phyloP scores from a whole-genome alignment of 2,888 invertebrate genomes.

The Pammene fasciana region DNA sequence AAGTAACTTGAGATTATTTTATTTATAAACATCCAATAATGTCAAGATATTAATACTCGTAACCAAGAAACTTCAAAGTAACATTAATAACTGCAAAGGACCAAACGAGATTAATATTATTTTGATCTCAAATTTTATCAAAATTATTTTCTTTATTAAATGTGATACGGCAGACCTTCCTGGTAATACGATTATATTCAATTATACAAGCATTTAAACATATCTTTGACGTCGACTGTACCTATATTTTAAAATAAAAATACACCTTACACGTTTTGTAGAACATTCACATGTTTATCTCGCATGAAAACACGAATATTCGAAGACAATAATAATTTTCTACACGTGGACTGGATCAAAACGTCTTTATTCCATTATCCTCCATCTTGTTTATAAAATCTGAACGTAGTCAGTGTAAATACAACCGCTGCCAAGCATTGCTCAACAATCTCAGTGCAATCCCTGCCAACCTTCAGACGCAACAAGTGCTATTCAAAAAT shows the following conservation, averaged over 20 bases:
- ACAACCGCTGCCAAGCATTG: constrained; percentile 57
- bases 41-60: background rate
- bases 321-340: background rate
- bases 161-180: constrained; percentile 6
- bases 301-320: no score
- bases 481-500: constrained; percentile 76
- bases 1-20: no score
- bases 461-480: constrained; percentile 61
- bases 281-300: background rate
- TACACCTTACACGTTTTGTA: no score
- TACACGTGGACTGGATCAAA: constrained; percentile 8
- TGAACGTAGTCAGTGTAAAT: constrained; percentile 47
- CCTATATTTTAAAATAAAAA: no score
- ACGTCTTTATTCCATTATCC: constrained; percentile 18
- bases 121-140: constrained; percentile 6
- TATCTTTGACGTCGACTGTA: no score
- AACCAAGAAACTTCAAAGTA: constrained; percentile 12
- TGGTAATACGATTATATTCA: background rate
- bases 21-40: no score
- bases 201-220: background rate
- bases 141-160: constrained; percentile 18
- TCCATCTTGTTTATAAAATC: constrained; percentile 10
- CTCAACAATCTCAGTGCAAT: constrained; percentile 51
- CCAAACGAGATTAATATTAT: constrained; percentile 7
- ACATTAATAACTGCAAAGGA: background rate